These are phyloP conservation scores for Lamprologus lemairii DNA, from an alignment of 2,113 vertebrate genomes.

Conservation along the genomic window DNA sequence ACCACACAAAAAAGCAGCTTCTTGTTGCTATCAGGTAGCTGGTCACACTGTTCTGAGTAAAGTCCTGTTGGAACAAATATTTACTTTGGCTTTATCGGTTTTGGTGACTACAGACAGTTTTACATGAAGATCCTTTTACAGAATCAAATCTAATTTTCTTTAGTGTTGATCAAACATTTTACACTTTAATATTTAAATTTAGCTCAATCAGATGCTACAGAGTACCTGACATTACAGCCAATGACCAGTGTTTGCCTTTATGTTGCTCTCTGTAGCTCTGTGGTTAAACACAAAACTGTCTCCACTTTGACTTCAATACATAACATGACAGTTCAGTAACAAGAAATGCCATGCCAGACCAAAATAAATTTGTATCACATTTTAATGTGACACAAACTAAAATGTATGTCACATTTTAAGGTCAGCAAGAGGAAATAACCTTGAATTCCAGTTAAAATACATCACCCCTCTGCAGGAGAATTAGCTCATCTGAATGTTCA, in stretches of 20 bases:
- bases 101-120: not conserved
- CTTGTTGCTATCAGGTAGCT: not conserved
- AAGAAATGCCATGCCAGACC: not conserved
- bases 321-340: not conserved
- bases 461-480: not conserved
- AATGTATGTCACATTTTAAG: not conserved
- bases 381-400: not conserved
- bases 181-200: not conserved
- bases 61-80: not conserved
- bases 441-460: not conserved
- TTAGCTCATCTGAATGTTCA: not conserved
- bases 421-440: not conserved
- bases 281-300: not conserved
- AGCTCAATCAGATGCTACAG: not conserved
- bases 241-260: not conserved
- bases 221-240: not conserved
- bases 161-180: not conserved
- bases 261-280: not conserved
- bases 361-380: not conserved
- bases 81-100: not conserved
- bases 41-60: not conserved
- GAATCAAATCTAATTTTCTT: not conserved
- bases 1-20: not conserved
- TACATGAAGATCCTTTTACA: not conserved
- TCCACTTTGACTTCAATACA: not conserved